Conservation (phyloP, 30 jellyfish, hydroid and myxozoan genomes). For the Cassiopea xamachana region DNA sequence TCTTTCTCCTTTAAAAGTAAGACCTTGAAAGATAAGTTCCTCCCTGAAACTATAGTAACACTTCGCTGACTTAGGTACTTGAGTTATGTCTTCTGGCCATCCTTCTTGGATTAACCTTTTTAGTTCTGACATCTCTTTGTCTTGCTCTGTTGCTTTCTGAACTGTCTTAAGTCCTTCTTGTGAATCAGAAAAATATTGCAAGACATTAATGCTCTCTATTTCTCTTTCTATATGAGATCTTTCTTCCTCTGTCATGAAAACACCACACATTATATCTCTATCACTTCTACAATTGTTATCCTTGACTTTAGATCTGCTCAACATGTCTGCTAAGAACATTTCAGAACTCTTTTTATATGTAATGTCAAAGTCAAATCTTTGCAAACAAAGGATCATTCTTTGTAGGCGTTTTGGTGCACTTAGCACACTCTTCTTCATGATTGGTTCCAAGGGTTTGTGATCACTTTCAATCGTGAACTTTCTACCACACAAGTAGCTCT, state of each 20-base stretch:
- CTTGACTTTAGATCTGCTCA: constrained; percentile 34
- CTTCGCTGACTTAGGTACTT: no score
- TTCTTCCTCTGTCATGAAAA: constrained; percentile 33
- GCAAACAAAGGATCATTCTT: constrained; percentile 54
- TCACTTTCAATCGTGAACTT: constrained; percentile 29
- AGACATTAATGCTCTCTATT: constrained; percentile 21
- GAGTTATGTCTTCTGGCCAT: no score
- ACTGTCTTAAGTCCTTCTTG: no score
- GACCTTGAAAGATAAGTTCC: no score
- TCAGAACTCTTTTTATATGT: constrained; percentile 41
- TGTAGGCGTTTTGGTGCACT: constrained; percentile 65
- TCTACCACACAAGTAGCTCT: constrained; percentile 42
- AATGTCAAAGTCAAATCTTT: constrained; percentile 39
- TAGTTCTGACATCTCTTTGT: no score
- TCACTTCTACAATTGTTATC: constrained; percentile 12
- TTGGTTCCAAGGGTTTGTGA: constrained; percentile 68
- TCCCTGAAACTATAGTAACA: no score
- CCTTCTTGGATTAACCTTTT: no score
- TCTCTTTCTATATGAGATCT: constrained; percentile 43
- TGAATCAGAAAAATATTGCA: no score
- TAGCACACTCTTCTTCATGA: constrained; percentile 27
- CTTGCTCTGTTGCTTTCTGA: no score
- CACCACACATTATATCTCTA: constrained; percentile 11
- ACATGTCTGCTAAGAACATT: constrained; percentile 45
- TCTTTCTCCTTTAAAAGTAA: no score